Evolutionary conservation across 2,797 vertebrate species (phyloP), one percentile per base, ranked within the genome.

Genomic region (Notamacropus eugenii): DNA sequence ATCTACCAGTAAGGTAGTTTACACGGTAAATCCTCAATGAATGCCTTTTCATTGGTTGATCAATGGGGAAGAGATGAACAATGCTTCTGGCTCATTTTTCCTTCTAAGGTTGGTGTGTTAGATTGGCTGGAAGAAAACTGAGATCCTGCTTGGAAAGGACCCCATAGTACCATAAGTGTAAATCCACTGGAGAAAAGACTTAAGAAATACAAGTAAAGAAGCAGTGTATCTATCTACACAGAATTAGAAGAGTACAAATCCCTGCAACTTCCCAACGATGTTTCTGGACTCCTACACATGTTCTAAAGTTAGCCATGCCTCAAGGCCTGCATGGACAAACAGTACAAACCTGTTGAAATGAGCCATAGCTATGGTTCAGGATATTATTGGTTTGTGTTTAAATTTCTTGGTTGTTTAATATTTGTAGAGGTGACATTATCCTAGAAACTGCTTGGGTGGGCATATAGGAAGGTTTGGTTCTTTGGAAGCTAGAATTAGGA

Each of bases 141-240:
- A 46, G 74, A 50, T 50, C 24, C 3, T 87, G 50, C 10, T 82
- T 82, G 19, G 22, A 3, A 87, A 24, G 40, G 4, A 46, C 12
- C 22, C 74, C 13, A 50, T 87, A 1, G 8, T 22, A 82, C 74
- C 46, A 14, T 82, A 82, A 82, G 8, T 19, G 67, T 82, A 82
- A 22, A 82, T 46, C 9, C 74, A 27, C 22, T 82, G 40, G 24
- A 87, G 22, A 46, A 82, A 74, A 74, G 67, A 46, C n/a, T 19
- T 46, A 82, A 82, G 67, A 82, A 82, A 22, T 14, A 22, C 0
- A 55, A 50, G 46, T 27, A 74, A 92, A 55, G 22, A 12, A 82
- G 54, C 12, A 74, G n/a, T 0, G 1, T 10, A 31, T 50, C 54
- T n/a, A 11, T 4, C 31, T 0, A 0, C 14, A 50, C 10, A 22